Percentiles rank a stretch among this genome's conserved stretches.
phyloP scores from a whole-genome alignment of 2,113 vertebrate genomes.

The Lipophrys pholis region DNA sequence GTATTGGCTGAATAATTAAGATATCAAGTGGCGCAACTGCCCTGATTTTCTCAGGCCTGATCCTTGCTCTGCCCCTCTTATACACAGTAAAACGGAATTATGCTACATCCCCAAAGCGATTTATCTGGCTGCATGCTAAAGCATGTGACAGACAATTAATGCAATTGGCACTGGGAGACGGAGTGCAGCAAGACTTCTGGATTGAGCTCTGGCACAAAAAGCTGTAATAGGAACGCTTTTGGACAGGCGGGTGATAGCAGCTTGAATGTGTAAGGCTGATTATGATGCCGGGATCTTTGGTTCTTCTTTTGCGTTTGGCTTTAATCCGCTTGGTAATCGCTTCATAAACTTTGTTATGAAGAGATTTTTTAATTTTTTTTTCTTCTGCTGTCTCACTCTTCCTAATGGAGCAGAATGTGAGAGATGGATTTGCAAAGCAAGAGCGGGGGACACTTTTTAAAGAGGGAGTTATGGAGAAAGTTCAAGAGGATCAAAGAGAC shows the following conservation, averaged over 20 bases:
- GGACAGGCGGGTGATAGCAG: slow-evolving; percentile 33
- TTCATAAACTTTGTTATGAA: slow-evolving; percentile 39
- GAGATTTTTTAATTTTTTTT: slow-evolving; percentile 22
- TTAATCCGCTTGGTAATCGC: slow-evolving; percentile 61
- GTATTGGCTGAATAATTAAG: slow-evolving; percentile 45
- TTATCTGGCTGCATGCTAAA: slow-evolving; percentile 32
- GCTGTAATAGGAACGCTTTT: slow-evolving; percentile 52
- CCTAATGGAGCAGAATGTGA: slow-evolving; percentile 37
- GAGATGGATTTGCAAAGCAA: slow-evolving; percentile 43
- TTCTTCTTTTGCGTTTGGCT: slow-evolving; percentile 38
- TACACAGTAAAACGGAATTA: slow-evolving; percentile 49
- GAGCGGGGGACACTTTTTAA: slow-evolving; percentile 24
- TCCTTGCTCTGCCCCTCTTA: slow-evolving; percentile 16
- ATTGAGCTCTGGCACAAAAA: slow-evolving; percentile 46
- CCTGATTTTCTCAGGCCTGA: slow-evolving; percentile 38
- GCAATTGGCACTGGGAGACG: slow-evolving; percentile 36
- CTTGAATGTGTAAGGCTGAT: slow-evolving; percentile 43
- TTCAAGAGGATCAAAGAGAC: slow-evolving; percentile 29
- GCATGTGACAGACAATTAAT: slow-evolving; percentile 47
- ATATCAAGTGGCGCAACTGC: slow-evolving; percentile 32
- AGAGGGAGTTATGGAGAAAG: slow-evolving; percentile 4
- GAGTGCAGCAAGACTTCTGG: slow-evolving; percentile 41
- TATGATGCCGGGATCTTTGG: slow-evolving; percentile 42
- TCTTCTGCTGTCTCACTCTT: slow-evolving; percentile 12
- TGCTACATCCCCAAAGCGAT: slow-evolving; percentile 42